Percentiles rank a stretch among this genome's conserved stretches.
phyloP scores from a whole-genome alignment of 2,888 invertebrate genomes.

The Nycteola revayana region DNA sequence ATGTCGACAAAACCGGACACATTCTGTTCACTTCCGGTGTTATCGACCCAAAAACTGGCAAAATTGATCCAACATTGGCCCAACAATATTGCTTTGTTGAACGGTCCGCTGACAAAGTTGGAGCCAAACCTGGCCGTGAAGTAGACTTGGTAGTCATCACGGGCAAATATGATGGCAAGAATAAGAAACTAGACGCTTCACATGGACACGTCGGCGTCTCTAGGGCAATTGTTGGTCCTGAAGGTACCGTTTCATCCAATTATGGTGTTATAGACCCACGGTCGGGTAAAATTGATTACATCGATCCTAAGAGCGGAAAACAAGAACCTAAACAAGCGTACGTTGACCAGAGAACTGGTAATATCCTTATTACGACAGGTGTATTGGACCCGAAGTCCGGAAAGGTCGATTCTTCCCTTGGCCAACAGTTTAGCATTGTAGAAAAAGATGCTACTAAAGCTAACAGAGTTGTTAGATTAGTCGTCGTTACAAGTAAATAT shows the following conservation, averaged over 20 bases:
- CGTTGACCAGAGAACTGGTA: slow-evolving; percentile 87
- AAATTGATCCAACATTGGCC: slow-evolving; percentile 84
- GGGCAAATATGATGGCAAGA: slow-evolving; percentile 83
- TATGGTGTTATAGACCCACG: slow-evolving; percentile 85
- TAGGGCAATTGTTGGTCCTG: slow-evolving; percentile 82
- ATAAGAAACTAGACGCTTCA: slow-evolving; percentile 71
- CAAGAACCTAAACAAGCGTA: slow-evolving; percentile 85
- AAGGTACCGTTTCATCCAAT: slow-evolving; percentile 81
- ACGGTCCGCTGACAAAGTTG: slow-evolving; percentile 78
- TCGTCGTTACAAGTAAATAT: slow-evolving; percentile 83
- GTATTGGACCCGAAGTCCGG: slow-evolving; percentile 85
- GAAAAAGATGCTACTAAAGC: slow-evolving; percentile 86
- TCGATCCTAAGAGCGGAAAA: slow-evolving; percentile 84
- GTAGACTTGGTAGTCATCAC: slow-evolving; percentile 83
- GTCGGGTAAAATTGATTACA: slow-evolving; percentile 83
- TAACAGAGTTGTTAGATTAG: slow-evolving; percentile 81
- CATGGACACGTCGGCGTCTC: slow-evolving; percentile 80
- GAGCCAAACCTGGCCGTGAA: slow-evolving; percentile 71
- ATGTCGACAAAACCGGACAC: slow-evolving; percentile 86
- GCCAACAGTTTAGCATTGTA: slow-evolving; percentile 85
- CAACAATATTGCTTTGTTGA: slow-evolving; percentile 86
- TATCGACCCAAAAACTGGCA: slow-evolving; percentile 85
- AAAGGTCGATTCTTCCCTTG: slow-evolving; percentile 84
- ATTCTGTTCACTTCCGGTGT: slow-evolving; percentile 84
- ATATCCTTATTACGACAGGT: slow-evolving; percentile 83